Evolutionary conservation across 1,140 invertebrate genomes (phyloP).

Genomic region (Bradysia coprophila): DNA sequence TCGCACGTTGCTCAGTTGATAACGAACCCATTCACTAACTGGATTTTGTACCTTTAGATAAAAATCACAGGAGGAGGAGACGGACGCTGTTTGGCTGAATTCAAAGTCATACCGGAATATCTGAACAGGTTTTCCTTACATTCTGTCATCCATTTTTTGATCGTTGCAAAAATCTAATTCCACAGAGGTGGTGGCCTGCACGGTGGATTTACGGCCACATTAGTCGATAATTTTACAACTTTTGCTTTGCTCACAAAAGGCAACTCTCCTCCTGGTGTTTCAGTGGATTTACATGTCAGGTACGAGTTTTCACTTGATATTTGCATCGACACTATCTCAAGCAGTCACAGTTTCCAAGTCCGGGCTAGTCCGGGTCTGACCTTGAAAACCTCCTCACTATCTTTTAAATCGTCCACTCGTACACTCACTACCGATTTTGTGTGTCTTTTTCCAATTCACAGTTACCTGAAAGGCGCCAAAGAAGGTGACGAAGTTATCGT

Average conservation of each 20-base stretch:
- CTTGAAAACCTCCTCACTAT: no score
- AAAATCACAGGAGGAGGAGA: conserved; percentile 43
- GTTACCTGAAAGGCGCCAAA: conserved; percentile 51
- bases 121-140: no score
- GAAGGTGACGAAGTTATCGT: conserved; percentile 62
- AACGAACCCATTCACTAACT: not conserved
- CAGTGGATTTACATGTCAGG: conserved; percentile 53
- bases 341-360: no score
- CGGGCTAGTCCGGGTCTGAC: no score
- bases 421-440: conserved; percentile 1
- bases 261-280: conserved; percentile 43
- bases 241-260: conserved; percentile 53
- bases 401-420: not conserved
- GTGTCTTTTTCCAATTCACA: conserved; percentile 19
- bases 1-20: no score
- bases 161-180: no score
- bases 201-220: conserved; percentile 62
- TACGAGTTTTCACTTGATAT: conserved; percentile 23
- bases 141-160: no score
- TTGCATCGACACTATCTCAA: not conserved
- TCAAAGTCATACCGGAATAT: conserved; percentile 58
- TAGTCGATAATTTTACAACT: conserved; percentile 70
- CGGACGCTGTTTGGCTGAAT: conserved; percentile 51
- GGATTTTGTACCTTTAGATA: conserved; percentile 28
- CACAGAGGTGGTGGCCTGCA: conserved; percentile 57